Conservation (phyloP, 35 echinoderm and acorn worm species). For the Nesometra sesokonis region DNA sequence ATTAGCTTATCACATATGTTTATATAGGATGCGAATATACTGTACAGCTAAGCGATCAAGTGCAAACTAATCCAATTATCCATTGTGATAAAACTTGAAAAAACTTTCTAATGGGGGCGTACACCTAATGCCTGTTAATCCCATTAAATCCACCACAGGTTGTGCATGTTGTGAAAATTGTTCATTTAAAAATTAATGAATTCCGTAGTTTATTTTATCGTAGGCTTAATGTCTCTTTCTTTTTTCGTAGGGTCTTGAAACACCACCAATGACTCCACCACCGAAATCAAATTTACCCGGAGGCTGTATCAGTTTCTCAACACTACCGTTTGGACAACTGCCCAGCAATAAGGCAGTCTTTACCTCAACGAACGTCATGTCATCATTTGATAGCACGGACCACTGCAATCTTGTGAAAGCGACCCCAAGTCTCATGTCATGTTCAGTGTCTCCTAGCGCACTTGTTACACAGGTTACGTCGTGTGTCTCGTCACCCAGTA, state of each 20-base stretch:
- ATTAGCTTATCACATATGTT: too few relatives aligned
- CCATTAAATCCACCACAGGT: too few relatives aligned
- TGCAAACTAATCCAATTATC: too few relatives aligned
- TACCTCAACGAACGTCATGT: slow-evolving; percentile 26
- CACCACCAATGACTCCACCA: slow-evolving; percentile 80
- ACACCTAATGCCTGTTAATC: too few relatives aligned
- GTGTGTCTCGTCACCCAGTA: neutral
- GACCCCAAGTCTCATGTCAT: slow-evolving; percentile 83
- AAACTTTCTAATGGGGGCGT: too few relatives aligned
- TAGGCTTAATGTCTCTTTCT: slow-evolving; percentile 2
- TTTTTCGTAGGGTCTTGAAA: slow-evolving; percentile 52
- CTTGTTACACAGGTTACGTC: neutral
- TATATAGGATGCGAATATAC: too few relatives aligned
- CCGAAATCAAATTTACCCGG: slow-evolving; percentile 16
- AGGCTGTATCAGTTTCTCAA: neutral
- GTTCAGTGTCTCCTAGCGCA: slow-evolving; percentile 33
- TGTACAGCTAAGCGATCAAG: too few relatives aligned
- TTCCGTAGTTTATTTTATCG: too few relatives aligned
- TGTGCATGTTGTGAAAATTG: too few relatives aligned
- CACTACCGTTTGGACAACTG: slow-evolving; percentile 10
- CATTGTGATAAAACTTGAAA: too few relatives aligned
- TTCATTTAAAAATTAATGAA: too few relatives aligned
- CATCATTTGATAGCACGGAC: slow-evolving; percentile 41
- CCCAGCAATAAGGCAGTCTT: slow-evolving; percentile 53
- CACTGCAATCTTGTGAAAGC: slow-evolving; percentile 68